Base-by-base conservation (phyloP, 2,888 invertebrate species). In the Dorcus hopei region DNA sequence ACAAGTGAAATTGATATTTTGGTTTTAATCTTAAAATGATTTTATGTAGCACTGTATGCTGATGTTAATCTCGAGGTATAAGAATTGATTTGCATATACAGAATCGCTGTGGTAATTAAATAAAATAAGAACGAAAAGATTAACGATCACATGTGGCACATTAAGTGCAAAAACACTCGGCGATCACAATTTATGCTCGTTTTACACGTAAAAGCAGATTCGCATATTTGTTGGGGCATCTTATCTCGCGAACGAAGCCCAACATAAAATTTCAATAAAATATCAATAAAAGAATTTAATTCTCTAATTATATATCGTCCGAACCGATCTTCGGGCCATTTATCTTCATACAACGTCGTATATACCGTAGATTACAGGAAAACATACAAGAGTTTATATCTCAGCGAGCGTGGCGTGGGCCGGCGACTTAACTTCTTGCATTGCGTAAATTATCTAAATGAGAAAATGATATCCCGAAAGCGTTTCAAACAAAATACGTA, bases 371-470 rank as follows among this genome's bases (percentile, higher is more conserved):
- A 33, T 33, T 33, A 33, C 26, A 33, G 26, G 26, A 33, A 33
- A 33, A 33, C 26, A 7, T 33, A 33, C 26, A 33, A 33, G n/a
- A 11, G 45, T 19, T 45, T 19, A 45, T 19, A 45, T 45, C 45
- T 9, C 16, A 9, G 14, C 23, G 19, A 33, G 26, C 1, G 8
- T 6, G 23, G 45, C 45, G 45, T 45, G 45, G 45, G 45, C 14
- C 45, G 45, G 9, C 19, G 14, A 45, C 19, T 45, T 45, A 45
- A 45, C 45, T 45, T 45, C 45, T 45, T 45, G 45, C 9, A n/a
- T 45, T 45, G 45, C 45, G 45, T 45, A 45, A 45, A 45, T 45
- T 45, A 45, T 45, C 45, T 45, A 45, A 45, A 45, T 45, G 45
- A 45, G 45, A 45, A 45, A 45, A 45, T 45, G 45, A 45, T 45